phyloP scores from a whole-genome alignment of 2,113 vertebrate genomes.

The Oreotragus oreotragus region DNA sequence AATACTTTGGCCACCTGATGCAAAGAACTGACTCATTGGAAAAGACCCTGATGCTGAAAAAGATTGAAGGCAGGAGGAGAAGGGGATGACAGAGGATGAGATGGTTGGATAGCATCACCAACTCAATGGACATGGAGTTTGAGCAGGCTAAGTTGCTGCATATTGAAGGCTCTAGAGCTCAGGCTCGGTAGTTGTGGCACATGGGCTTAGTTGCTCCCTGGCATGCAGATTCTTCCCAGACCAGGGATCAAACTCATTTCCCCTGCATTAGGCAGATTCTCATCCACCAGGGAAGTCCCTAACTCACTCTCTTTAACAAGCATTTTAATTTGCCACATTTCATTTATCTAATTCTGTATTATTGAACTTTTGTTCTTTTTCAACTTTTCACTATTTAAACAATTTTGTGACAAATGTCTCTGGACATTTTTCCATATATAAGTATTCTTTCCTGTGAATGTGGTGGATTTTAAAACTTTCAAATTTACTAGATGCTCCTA shows the following conservation, averaged over 20 bases:
- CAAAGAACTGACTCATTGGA: not conserved
- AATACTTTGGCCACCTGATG: not conserved
- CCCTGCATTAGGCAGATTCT: not conserved
- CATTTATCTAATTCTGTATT: not conserved
- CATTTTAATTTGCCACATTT: not conserved
- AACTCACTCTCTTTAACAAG: not conserved
- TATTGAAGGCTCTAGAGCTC: not conserved
- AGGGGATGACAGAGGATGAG: not conserved
- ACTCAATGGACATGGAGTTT: not conserved
- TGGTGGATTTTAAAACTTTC: not conserved
- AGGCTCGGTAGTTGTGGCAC: not conserved
- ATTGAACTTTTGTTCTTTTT: not conserved
- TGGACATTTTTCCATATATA: not conserved
- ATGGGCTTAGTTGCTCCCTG: not conserved
- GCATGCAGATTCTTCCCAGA: not conserved
- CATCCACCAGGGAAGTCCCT: not conserved
- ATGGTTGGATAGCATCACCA: not conserved
- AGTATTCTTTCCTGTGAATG: not conserved
- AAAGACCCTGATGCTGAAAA: not conserved
- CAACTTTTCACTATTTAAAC: not conserved
- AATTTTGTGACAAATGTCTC: not conserved
- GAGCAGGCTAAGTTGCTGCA: not conserved
- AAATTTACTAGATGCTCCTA: not conserved
- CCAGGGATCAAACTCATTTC: not conserved
- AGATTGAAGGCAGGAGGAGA: not conserved